Evolutionary conservation across 1,140 invertebrate genomes (phyloP).

Genomic region (Halesus radiatus): DNA sequence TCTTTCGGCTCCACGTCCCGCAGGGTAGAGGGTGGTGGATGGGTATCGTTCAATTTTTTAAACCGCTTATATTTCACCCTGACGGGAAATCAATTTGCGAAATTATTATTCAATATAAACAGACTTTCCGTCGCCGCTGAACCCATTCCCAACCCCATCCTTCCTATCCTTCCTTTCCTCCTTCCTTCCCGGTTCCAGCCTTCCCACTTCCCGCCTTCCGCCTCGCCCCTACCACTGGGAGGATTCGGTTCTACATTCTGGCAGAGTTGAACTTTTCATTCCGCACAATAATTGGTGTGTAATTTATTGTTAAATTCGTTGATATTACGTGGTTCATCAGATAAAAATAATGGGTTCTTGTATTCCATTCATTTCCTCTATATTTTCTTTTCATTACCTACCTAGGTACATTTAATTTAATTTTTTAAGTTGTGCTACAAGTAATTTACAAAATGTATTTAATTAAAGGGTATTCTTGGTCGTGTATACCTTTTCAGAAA

Average conservation of each 20-base stretch:
- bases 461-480: no score
- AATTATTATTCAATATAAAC: constrained; percentile 36
- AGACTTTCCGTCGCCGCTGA: constrained; percentile 28
- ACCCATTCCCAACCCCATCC: constrained; percentile 10
- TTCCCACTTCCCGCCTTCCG: neutral
- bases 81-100: constrained; percentile 30
- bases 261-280: neutral
- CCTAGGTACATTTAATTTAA: no score
- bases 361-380: no score
- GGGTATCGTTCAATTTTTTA: neutral
- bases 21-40: no score
- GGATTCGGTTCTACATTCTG: neutral
- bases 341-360: no score
- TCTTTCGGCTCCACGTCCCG: neutral
- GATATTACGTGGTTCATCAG: no score
- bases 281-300: no score
- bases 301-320: no score
- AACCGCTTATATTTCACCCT: constrained; percentile 12
- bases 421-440: no score
- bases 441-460: no score
- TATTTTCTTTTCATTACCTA: no score
- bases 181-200: neutral
- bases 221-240: neutral
- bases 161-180: constrained; percentile 3
- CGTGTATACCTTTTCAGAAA: no score